Evolutionary conservation across 37 sponge, comb jelly and placozoan genomes (phyloP).

Genomic region (Dysidea cf. avara): DNA sequence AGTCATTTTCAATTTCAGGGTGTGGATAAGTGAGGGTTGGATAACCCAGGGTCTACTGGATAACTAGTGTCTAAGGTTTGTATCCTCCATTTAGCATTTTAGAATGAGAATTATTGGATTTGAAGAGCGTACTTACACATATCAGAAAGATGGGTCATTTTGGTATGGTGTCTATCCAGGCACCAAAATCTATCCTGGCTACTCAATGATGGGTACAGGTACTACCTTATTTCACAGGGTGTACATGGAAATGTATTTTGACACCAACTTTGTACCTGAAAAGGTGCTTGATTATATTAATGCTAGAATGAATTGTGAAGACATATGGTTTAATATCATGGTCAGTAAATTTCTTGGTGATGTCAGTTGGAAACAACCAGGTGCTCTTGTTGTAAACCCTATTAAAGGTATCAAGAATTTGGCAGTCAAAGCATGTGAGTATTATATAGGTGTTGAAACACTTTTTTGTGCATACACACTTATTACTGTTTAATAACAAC

Average conservation of each 20-base stretch:
- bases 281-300: slow-evolving; percentile 18
- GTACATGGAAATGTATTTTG: slow-evolving; percentile 34
- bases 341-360: slow-evolving; percentile 30
- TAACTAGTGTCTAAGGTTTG: not conserved
- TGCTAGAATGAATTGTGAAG: slow-evolving; percentile 34
- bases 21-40: too few species aligned
- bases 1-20: too few species aligned
- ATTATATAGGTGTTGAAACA: too few species aligned
- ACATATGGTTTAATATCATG: slow-evolving; percentile 19
- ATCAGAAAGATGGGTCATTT: not conserved
- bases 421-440: too few species aligned
- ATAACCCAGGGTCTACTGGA: too few species aligned
- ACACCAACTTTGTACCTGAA: slow-evolving; percentile 1
- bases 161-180: slow-evolving; percentile 2
- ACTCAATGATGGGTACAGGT: slow-evolving; percentile 41
- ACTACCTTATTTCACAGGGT: slow-evolving; percentile 32
- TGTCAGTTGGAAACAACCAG: slow-evolving; percentile 8
- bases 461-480: too few species aligned
- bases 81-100: slow-evolving; percentile 10
- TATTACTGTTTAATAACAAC: too few species aligned
- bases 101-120: slow-evolving; percentile 26
- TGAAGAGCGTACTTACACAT: slow-evolving; percentile 12
- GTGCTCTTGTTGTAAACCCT: not conserved
- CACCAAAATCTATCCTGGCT: slow-evolving; percentile 3
- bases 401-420: not conserved